phyloP scores from a whole-genome alignment of 2,888 invertebrate species.

The Torymus texanus region DNA sequence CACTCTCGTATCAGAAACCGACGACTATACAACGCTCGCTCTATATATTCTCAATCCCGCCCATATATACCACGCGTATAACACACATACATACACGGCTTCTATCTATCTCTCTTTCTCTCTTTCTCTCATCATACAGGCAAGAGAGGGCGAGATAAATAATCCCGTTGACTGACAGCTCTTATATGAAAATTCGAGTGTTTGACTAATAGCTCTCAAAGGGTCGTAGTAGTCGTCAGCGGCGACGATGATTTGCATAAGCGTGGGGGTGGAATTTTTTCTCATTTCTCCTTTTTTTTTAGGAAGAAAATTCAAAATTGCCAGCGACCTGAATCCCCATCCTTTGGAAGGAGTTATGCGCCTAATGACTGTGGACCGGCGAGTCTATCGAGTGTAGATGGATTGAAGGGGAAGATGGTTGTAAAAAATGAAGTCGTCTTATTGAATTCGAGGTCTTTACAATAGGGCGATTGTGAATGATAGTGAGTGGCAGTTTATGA shows the following conservation, averaged over 20 bases:
- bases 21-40: no score
- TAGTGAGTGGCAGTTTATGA: constrained; percentile 2
- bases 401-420: not conserved
- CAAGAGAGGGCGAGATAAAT: constrained; percentile 62
- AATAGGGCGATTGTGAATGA: not conserved
- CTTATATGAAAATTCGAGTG: constrained; percentile 70
- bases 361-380: no score
- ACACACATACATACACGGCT: no score
- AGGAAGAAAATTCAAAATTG: no score
- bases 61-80: no score
- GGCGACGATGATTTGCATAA: not conserved
- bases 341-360: no score
- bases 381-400: no score
- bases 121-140: no score
- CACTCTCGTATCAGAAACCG: constrained; percentile 20
- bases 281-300: not conserved
- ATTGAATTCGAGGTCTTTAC: not conserved
- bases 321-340: no score
- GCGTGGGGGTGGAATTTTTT: not conserved
- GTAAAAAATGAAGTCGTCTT: constrained; percentile 3
- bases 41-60: no score
- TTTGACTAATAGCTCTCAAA: constrained; percentile 67
- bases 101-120: no score
- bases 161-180: constrained; percentile 69
- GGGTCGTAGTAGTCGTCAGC: not conserved